Evolutionary conservation across 2,888 invertebrate species (phyloP), one percentile per base, ranked within the genome.

Genomic region (Euzetes globulus): DNA sequence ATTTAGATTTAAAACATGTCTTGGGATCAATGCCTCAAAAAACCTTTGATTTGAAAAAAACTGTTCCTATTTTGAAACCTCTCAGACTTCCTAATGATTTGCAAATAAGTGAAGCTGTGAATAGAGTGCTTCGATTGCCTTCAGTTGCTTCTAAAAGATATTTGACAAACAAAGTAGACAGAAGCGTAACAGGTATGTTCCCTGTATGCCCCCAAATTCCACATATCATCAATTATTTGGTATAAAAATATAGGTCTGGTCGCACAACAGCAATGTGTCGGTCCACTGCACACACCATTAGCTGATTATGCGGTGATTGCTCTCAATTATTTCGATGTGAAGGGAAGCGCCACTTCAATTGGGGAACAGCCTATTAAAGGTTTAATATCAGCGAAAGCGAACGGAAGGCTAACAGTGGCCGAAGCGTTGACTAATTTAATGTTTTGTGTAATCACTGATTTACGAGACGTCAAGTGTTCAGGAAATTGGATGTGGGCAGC

Each of bases 401-500:
- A 97, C 71, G 97, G 96, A 0, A 86, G 97, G 76, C 89, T 98
- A 90, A 91, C 95, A 0, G 91, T 99, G 0, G 94, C 91, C 0
- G 99, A 99, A 84, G 91, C 97, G 0, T 82, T 98, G 25, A 92
- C 92, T 70, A 99, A 99, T 83, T 86, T 99, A 78, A 94, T 91
- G 76, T 89, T 88, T 82, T 88, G 88, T n/a, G 84, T 82, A 52
- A 86, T 89, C 76, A 82, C 85, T 22, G 81, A 58, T 13, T 79
- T 89, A 27, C 85, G 90, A 83, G 98, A 99, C 83, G 90, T 98
- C 1, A 99, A 98, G 84, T 97, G 97, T 82, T 95, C 94, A 55
- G 98, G 94, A n/a, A 99, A 99, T 84, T 99, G 98, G 98, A 99
- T 99, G 99, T 99, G 98, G 98, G 90, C 95, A 0, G 98, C 97